Evolutionary conservation across 2,113 vertebrate genomes (phyloP), one percentile per base, ranked within the genome.

Genomic region (Stigmatopora nigra): DNA sequence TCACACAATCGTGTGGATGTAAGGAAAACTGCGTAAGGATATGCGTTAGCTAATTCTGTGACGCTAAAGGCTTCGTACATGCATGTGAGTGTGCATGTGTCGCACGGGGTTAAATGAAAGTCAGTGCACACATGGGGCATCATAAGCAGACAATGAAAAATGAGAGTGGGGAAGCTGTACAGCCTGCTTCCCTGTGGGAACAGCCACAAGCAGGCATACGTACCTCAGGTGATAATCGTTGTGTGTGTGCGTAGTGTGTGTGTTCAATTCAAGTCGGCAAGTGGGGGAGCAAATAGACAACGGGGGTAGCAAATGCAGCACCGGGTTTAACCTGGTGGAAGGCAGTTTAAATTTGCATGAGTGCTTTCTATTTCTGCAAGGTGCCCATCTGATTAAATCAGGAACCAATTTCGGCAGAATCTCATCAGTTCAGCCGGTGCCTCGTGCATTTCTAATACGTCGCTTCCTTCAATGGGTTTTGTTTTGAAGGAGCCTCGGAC

Each of bases 71-170:
- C 70, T 68, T 78, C 75, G 67, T 68, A 46, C 68, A 65, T 79
- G 71, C 68, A 63, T 69, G 71, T 68, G 65, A 75, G 25, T 77
- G 68, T 67, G 58, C 58, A 69, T 84, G 77, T 82, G 66, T 76
- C 70, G 68, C 41, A 71, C 80, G 78, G 81, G 84, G 86, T 89
- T 88, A 90, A 87, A 88, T 88, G 85, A 91, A 91, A 89, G 88
- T 90, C 87, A 86, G 86, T 65, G 79, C 76, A 84, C 82, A 85
- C 82, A 81, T 80, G 86, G 85, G 82, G 82, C 73, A 84, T 89
- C 84, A 84, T 89, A 88, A 90, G 82, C 74, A 88, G 89, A 89
- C 88, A 89, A 75, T 90, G 88, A 91, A 88, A 89, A 87, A 90
- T 90, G 87, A 84, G 79, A 78, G 73, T 64, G 66, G 83, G 77